Conservation (phyloP, 1,140 invertebrate species). For the Cotesia vestalis region DNA sequence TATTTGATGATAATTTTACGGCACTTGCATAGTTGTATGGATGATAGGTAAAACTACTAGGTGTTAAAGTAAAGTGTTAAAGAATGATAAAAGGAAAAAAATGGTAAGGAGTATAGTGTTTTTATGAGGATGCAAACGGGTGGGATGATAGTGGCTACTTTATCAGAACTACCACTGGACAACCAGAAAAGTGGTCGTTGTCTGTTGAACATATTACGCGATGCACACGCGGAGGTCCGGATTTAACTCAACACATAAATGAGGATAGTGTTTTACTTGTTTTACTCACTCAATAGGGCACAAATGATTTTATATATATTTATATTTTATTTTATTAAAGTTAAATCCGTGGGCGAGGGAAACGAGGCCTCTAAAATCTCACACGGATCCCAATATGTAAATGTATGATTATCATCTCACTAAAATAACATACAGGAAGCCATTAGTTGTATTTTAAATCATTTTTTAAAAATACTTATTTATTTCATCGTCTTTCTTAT, state of each 20-base stretch:
- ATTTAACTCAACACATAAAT: conserved; percentile 33
- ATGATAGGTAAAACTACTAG: no score
- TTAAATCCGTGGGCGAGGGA: conserved; percentile 47
- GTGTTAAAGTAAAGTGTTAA: no score
- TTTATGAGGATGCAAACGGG: conserved; percentile 45
- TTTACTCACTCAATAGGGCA: conserved; percentile 41
- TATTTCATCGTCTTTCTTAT: neutral
- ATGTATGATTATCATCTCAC: conserved; percentile 53
- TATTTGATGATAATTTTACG: no score
- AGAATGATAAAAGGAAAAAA: no score
- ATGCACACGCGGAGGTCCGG: conserved; percentile 51
- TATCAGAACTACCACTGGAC: conserved; percentile 48
- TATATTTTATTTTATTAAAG: no score
- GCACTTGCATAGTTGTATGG: no score
- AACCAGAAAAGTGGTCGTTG: conserved; percentile 40
- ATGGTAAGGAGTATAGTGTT: neutral
- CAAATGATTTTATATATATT: no score
- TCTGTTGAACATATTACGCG: conserved; percentile 43
- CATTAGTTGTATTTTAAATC: conserved; percentile 40
- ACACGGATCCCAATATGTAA: conserved; percentile 48
- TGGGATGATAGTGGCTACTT: conserved; percentile 50
- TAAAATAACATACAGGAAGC: conserved; percentile 50
- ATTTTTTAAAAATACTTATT: conserved; percentile 40
- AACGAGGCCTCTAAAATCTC: conserved; percentile 47
- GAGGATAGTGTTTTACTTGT: conserved; percentile 38